These are phyloP conservation scores for Drosophila chauvacae DNA, from an alignment of 1,140 invertebrate genomes.

Conservation along the genomic window DNA sequence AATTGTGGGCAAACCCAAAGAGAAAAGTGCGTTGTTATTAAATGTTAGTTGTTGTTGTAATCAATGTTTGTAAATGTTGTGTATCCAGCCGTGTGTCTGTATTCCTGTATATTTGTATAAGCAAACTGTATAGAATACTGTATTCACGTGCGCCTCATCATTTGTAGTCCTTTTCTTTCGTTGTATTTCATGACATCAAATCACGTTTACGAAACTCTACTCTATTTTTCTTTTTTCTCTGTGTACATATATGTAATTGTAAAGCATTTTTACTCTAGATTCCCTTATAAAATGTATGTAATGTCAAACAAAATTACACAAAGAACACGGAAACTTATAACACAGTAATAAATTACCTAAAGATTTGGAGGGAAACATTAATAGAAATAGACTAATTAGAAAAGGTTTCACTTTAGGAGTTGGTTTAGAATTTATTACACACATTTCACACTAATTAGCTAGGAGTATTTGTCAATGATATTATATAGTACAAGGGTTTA, in stretches of 20 bases:
- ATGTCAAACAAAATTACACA: slow-evolving; percentile 15
- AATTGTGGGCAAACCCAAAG: slow-evolving; percentile 39
- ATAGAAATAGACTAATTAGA: background rate
- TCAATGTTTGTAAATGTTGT: slow-evolving; percentile 77
- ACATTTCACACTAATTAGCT: background rate
- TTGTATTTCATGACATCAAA: slow-evolving; percentile 17
- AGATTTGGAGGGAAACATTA: background rate
- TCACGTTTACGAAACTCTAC: slow-evolving; percentile 13
- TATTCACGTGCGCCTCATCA: slow-evolving; percentile 57
- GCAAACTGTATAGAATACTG: slow-evolving; percentile 26
- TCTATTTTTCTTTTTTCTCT: slow-evolving; percentile 21
- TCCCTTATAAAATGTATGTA: slow-evolving; percentile 5
- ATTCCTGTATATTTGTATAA: slow-evolving; percentile 37
- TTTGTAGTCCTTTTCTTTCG: slow-evolving; percentile 54
- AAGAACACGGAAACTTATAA: slow-evolving; percentile 11
- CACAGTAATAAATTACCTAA: background rate
- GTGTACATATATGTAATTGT: slow-evolving; percentile 26
- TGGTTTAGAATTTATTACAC: background rate
- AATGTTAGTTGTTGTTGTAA: slow-evolving; percentile 81
- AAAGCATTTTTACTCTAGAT: slow-evolving; percentile 7
- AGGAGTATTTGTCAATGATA: background rate
- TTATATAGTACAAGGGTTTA: background rate
- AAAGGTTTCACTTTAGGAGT: background rate
- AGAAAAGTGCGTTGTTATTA: slow-evolving; percentile 51
- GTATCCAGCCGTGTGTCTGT: slow-evolving; percentile 56